Evolutionary conservation across 2,888 invertebrate genomes (phyloP).

Genomic region (Pteria penguin): DNA sequence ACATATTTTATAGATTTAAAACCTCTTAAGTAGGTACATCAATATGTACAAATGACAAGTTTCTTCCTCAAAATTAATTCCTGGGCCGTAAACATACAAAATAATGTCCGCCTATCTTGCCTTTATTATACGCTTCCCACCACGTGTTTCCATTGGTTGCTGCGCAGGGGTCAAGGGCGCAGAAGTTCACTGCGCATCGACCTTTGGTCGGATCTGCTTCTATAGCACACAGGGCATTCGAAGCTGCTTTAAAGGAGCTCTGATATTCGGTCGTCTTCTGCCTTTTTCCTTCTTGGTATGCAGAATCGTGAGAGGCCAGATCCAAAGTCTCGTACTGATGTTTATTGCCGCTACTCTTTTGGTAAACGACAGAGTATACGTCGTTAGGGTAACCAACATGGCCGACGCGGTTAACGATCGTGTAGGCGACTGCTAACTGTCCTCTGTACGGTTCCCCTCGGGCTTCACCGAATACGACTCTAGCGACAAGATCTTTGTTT

Average conservation of each 20-base stretch:
- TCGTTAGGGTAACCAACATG: slow-evolving; percentile 42
- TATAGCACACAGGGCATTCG: slow-evolving; percentile 29
- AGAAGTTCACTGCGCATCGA: slow-evolving; percentile 34
- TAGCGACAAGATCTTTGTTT: slow-evolving; percentile 4
- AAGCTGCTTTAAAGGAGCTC: slow-evolving; percentile 28
- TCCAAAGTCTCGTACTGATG: slow-evolving; percentile 40
- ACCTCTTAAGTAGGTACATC: no score
- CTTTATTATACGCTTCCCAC: slow-evolving; percentile 15
- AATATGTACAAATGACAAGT: no score
- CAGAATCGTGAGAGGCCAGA: slow-evolving; percentile 7
- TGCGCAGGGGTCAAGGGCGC: slow-evolving; percentile 29
- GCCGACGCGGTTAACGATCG: slow-evolving; percentile 40
- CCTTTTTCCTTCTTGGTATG: slow-evolving; percentile 25
- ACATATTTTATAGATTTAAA: no score
- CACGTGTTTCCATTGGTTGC: slow-evolving; percentile 21
- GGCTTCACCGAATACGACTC: slow-evolving; percentile 46
- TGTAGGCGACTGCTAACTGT: slow-evolving; percentile 45
- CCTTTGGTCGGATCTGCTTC: slow-evolving; percentile 34
- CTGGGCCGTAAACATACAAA: slow-evolving; percentile 47
- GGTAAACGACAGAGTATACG: slow-evolving; percentile 28
- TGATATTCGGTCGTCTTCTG: slow-evolving; percentile 15
- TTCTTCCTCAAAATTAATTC: no score
- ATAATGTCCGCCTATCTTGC: slow-evolving; percentile 36
- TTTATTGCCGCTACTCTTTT: slow-evolving; percentile 1
- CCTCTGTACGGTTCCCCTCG: slow-evolving; percentile 33